phyloP scores from a whole-genome alignment of 2,113 vertebrate species.

The Jacana jacana region DNA sequence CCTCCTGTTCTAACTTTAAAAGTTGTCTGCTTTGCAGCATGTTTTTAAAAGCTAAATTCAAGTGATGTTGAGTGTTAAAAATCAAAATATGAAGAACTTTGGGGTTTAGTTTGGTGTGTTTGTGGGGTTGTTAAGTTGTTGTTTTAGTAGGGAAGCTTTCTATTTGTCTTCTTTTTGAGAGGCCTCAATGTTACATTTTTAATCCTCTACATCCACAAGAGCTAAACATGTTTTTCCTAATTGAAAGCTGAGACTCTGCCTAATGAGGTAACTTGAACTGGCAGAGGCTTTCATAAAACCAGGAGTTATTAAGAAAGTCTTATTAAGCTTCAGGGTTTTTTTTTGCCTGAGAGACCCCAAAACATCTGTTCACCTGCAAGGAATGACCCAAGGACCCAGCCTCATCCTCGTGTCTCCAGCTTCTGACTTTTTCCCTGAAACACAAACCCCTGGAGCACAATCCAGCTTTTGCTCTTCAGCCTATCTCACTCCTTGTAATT shows the following conservation, averaged over 20 bases:
- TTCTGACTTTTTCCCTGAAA: background rate
- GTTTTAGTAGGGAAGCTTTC: background rate
- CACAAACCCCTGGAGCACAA: background rate
- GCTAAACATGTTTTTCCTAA: background rate
- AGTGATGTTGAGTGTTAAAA: background rate
- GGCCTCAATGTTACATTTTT: background rate
- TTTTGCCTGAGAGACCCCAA: background rate
- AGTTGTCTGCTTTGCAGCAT: background rate
- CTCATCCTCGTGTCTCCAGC: background rate
- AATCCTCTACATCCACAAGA: background rate
- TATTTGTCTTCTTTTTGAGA: background rate
- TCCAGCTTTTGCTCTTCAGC: background rate
- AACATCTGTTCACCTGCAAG: background rate
- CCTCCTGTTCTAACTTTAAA: background rate
- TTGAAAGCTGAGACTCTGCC: background rate
- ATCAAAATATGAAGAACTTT: background rate
- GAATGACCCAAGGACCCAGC: rapidly evolving
- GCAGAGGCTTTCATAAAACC: background rate
- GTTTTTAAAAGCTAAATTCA: background rate
- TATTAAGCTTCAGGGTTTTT: background rate
- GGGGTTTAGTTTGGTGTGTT: background rate
- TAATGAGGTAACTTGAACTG: background rate
- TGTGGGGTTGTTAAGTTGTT: background rate
- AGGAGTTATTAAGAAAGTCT: background rate
- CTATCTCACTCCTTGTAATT: background rate